Conservation (phyloP, 2,888 invertebrate species). For the Himalopsyche tibetana region DNA sequence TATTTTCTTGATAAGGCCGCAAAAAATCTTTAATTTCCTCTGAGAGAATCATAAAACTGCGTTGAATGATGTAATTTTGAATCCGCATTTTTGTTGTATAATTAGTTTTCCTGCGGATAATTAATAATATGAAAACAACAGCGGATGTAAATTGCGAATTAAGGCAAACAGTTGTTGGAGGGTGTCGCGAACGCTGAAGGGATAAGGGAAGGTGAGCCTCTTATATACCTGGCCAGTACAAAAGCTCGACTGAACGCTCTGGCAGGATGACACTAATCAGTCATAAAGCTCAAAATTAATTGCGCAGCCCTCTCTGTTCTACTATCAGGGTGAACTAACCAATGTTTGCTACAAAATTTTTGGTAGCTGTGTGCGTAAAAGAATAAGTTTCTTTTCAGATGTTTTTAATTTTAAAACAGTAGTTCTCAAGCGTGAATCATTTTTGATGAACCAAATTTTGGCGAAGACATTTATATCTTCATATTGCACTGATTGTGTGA, state of each 20-base stretch:
- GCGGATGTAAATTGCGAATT: conserved; percentile 11
- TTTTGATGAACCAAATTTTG: no score
- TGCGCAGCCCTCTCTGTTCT: background rate
- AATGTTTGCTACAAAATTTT: background rate
- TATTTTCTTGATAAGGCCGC: background rate
- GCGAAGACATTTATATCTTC: no score
- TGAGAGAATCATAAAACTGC: conserved; percentile 1
- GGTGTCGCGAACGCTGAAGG: background rate
- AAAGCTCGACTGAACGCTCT: conserved; percentile 16
- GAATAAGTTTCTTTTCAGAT: no score
- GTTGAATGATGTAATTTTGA: conserved; percentile 20
- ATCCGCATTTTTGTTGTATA: background rate
- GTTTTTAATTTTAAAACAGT: no score
- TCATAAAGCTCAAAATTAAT: conserved; percentile 34
- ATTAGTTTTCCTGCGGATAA: conserved; percentile 2
- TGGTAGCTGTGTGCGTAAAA: no score
- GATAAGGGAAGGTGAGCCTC: background rate
- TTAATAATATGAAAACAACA: conserved; percentile 16
- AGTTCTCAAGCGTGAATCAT: no score
- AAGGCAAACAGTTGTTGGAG: background rate
- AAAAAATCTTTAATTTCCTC: conserved; percentile 5
- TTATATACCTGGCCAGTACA: conserved; percentile 2
- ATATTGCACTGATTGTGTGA: no score
- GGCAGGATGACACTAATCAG: conserved; percentile 20
- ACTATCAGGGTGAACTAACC: background rate